Evolutionary conservation across 2,888 invertebrate species (phyloP).

Genomic region (Cyclophora punctaria): DNA sequence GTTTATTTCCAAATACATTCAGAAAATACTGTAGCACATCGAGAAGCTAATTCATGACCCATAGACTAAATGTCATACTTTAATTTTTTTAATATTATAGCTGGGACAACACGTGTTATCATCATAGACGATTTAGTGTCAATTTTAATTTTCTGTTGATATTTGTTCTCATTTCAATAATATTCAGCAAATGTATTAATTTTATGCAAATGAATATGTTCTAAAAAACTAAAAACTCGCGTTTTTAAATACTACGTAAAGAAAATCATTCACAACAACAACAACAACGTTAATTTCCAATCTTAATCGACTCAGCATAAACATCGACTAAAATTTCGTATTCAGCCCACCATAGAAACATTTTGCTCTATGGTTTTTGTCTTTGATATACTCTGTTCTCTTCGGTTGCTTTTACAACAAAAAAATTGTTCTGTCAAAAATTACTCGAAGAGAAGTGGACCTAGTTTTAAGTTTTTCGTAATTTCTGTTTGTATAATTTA

Average conservation of each 20-base stretch:
- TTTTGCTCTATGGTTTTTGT: neutral
- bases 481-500: constrained; percentile 40
- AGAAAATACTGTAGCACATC: constrained; percentile 58
- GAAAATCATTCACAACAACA: too few relatives aligned
- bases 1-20: constrained; percentile 72
- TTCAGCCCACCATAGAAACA: too few relatives aligned
- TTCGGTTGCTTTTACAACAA: neutral
- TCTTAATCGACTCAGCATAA: too few relatives aligned
- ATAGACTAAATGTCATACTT: constrained; percentile 50
- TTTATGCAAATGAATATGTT: too few relatives aligned
- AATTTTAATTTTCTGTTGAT: neutral
- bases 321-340: too few relatives aligned
- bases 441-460: constrained; percentile 29
- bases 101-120: constrained; percentile 42
- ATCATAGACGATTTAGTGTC: constrained; percentile 32
- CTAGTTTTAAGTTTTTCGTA: constrained; percentile 48
- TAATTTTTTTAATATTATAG: constrained; percentile 35
- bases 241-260: too few relatives aligned
- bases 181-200: too few relatives aligned
- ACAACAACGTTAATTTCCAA: too few relatives aligned
- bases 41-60: constrained; percentile 68
- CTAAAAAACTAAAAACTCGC: too few relatives aligned
- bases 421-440: constrained; percentile 43
- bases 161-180: too few relatives aligned
- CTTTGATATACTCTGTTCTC: neutral